Conservation (phyloP, 2,113 vertebrate species). For the Eulacestoma nigropectus region DNA sequence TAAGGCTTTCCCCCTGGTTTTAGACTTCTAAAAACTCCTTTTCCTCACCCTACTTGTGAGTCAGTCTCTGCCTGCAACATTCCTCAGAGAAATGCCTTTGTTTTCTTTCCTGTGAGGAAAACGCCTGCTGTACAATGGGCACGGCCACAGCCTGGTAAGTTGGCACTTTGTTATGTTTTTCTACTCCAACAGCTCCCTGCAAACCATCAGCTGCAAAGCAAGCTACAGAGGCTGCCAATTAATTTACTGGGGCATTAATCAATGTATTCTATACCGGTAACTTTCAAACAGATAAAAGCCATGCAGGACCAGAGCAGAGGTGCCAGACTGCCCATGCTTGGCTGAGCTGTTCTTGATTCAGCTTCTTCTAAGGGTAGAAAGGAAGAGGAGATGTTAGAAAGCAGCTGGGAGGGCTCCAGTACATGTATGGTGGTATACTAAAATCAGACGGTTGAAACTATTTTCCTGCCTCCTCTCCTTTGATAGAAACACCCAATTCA, state of each 20-base stretch:
- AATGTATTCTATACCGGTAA: not conserved
- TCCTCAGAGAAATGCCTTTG: not conserved
- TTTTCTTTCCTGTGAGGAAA: slow-evolving; percentile 20
- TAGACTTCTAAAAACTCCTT: not conserved
- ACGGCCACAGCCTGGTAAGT: not conserved
- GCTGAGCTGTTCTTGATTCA: not conserved
- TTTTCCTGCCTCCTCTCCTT: not conserved
- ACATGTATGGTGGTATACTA: not conserved
- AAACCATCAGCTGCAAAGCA: slow-evolving; percentile 4
- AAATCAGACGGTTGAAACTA: not conserved
- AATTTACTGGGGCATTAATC: slow-evolving; percentile 30
- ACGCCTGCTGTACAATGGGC: rapidly evolving
- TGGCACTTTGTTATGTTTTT: slow-evolving; percentile 4
- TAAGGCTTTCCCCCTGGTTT: not conserved
- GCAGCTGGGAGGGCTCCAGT: not conserved
- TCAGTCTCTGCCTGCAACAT: not conserved
- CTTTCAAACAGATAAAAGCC: slow-evolving; percentile 17
- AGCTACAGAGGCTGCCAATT: not conserved
- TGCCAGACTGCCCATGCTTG: not conserved
- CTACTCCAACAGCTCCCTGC: not conserved
- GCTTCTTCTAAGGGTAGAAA: not conserved
- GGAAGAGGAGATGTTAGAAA: not conserved
- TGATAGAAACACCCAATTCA: not conserved
- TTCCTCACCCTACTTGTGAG: not conserved
- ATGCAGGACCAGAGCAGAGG: not conserved